These are phyloP conservation scores for Oreonectes daqikongensis DNA, from an alignment of 2,797 vertebrate species.

Conservation along the genomic window DNA sequence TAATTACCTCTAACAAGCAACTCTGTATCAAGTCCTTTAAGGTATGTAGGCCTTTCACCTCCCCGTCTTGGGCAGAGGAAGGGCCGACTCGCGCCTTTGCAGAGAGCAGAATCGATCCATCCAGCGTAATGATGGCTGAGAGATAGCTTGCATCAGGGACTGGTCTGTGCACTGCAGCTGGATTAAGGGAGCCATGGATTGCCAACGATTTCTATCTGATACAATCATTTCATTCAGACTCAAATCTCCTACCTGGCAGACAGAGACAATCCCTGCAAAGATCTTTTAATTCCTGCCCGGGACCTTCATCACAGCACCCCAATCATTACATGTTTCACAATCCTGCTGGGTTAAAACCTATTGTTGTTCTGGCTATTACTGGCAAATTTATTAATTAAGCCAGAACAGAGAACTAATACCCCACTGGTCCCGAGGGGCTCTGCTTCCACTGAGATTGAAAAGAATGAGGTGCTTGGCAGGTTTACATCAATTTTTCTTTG, in stretches of 20 bases:
- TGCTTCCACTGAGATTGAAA: constrained; percentile 53
- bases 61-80: constrained; percentile 62
- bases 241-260: constrained; percentile 75
- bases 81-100: constrained; percentile 55
- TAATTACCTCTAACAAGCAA: constrained; percentile 69
- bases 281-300: constrained; percentile 74
- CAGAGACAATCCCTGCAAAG: constrained; percentile 68
- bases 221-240: constrained; percentile 83
- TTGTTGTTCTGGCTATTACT: constrained; percentile 71
- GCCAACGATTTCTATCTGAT: constrained; percentile 83
- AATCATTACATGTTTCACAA: constrained; percentile 63
- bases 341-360: constrained; percentile 75
- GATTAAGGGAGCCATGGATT: constrained; percentile 82
- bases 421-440: constrained; percentile 33
- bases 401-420: constrained; percentile 60
- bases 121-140: constrained; percentile 77
- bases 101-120: constrained; percentile 70
- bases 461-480: constrained; percentile 66
- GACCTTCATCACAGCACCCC: constrained; percentile 53
- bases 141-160: constrained; percentile 75
- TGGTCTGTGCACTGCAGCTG: constrained; percentile 74
- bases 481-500: constrained; percentile 53
- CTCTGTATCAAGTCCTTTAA: constrained; percentile 52
- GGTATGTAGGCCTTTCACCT: constrained; percentile 57
- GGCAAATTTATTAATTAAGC: constrained; percentile 77